These are phyloP conservation scores for Mesitornis unicolor DNA, from an alignment of 2,113 vertebrate genomes.

Conservation along the genomic window DNA sequence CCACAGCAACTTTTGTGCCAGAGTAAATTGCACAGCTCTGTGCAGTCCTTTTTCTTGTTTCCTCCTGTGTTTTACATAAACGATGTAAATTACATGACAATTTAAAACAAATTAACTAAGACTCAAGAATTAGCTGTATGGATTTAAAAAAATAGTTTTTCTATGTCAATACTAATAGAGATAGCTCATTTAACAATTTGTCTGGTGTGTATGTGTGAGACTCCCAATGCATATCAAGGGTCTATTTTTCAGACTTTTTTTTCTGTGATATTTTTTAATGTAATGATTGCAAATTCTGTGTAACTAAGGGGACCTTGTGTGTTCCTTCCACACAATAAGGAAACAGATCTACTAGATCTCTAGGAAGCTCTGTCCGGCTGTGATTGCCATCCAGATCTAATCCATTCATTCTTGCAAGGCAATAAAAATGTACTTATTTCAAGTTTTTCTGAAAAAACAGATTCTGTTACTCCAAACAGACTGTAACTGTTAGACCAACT, in stretches of 20 bases:
- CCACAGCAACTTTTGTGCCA: background rate
- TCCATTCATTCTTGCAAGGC: background rate
- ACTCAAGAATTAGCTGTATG: background rate
- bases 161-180: background rate
- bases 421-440: background rate
- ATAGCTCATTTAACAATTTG: background rate
- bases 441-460: background rate
- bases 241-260: background rate
- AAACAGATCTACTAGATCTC: background rate
- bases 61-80: background rate
- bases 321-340: background rate
- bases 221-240: background rate
- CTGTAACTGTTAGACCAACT: background rate
- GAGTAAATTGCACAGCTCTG: background rate
- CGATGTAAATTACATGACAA: background rate
- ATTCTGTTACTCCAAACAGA: background rate
- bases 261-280: background rate
- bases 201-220: background rate
- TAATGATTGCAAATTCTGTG: background rate
- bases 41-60: background rate
- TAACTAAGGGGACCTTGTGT: background rate
- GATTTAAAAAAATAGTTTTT: background rate
- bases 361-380: background rate
- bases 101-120: background rate
- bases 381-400: background rate